Evolutionary conservation across 2,113 vertebrate genomes (phyloP), one percentile per base, ranked within the genome.

Genomic region (Indicator indicator): DNA sequence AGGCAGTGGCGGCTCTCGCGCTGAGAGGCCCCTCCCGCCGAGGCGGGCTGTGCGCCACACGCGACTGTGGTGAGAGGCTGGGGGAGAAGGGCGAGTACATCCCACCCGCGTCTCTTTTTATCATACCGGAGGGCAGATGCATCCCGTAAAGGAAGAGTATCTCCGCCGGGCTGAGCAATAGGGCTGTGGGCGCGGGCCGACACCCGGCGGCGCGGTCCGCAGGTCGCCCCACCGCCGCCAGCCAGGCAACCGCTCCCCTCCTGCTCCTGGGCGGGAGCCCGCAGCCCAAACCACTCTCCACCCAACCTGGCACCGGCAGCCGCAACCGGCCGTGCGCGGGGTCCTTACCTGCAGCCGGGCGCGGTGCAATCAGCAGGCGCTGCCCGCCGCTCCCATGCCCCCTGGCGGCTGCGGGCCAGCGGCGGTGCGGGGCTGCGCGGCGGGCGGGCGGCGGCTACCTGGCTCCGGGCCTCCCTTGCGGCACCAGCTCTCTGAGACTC

Each of bases 291-390:
- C 19, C 7, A 3, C 3, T 16, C 26, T 24, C 6, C 38, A 9
- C 28, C 36, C 14, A 20, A 4, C 17, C 28, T 36, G 10, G 10
- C 20, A 20, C 32, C 6, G 50, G 42, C 30, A 46, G 65, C 42
- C 32, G 33, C 36, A 9, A 16, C 30, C 6, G 32, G n/a, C 50
- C 27, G 18, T 24, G 52, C 8, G 46, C 23, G 15, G 18, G 30
- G 30, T 69, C 60, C 65, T 78, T 93, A 96, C 96, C 96, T 97
- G 93, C 40, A 20, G 55, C 55, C 40, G 55, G 86, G 88, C 62
- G 55, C 38, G 69, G 54, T 10, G 58, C 30, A 16, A 36, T 55
- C 75, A n/a, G 78, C 55, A 5, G 42, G 50, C 74, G 46, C 44
- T 54, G 69, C 65, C 69, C 54, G 60, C 85, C 26, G 56, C 71